Evolutionary conservation across 2,888 invertebrate genomes (phyloP), one percentile per base, ranked within the genome.

Genomic region (Mongoloraphidia duomilia): DNA sequence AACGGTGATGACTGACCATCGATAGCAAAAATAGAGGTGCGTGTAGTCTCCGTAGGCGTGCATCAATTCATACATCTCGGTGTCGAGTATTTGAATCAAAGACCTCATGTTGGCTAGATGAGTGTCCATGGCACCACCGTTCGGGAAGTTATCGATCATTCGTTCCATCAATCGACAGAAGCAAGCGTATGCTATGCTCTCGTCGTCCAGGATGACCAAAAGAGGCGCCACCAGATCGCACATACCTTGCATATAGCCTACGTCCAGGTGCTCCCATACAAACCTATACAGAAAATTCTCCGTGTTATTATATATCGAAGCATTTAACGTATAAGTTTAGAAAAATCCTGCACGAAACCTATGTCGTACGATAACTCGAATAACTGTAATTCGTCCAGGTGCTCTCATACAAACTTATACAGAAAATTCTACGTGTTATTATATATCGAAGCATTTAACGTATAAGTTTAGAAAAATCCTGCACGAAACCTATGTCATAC

Each of bases 221-320:
- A 96, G 71, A 0, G 94, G 95, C 0, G 95, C 95, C 1, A 86
- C 90, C 51, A 96, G 73, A 69, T 95, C 95, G 66, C 95, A 95
- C 95, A 95, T 96, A 59, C 95, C 95, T 67, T 95, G 95, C 77
- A 95, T 90, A 70, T 96, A 96, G 10, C 95, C 95, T 37, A 84
- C 79, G 44, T 94, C 92, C 56, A 96, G 69, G 64, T 95, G 89
- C 63, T 94, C 89, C 91, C 94, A 95, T 3, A 96, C 94, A 67
- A 92, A 95, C n/a, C 90, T 91, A 59, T 2, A 62, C 53, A n/a
- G 51, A 47, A 50, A 46, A 41, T 33, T 39, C 38, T 17, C 13
- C n/a, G 33, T 8, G 17, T 4, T 11, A 43, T 43, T 45, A n/a
- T 9, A 45, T 8, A 11, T 48, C 49, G 14, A 37, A 26, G 10